Evolutionary conservation across 2,888 invertebrate species (phyloP).

Genomic region (Copidosoma aretas): DNA sequence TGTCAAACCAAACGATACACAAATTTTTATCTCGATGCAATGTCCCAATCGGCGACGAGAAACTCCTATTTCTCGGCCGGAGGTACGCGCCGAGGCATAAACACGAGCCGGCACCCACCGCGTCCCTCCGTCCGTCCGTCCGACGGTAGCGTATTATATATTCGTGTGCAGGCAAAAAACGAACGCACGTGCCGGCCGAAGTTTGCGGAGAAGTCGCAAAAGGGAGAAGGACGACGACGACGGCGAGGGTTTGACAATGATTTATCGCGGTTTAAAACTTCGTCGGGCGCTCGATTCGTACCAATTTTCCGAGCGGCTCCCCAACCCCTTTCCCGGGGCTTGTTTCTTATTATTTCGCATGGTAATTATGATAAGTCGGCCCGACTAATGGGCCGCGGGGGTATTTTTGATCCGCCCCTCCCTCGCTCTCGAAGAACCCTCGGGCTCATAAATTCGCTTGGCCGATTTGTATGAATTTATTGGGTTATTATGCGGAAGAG

Average conservation of each 20-base stretch:
- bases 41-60: too few species aligned
- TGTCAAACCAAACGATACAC: too few species aligned
- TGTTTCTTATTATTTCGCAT: constrained; percentile 38
- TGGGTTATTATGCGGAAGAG: not conserved
- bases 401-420: constrained; percentile 12
- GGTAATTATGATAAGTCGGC: constrained; percentile 36
- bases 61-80: too few species aligned
- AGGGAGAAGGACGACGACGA: constrained; percentile 24
- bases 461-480: constrained; percentile 26
- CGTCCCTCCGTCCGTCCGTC: not conserved
- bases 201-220: not conserved
- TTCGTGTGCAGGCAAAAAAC: not conserved
- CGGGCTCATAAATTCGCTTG: constrained; percentile 15
- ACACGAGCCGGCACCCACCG: too few species aligned
- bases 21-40: too few species aligned
- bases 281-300: constrained; percentile 41
- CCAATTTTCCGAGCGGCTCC: constrained; percentile 33
- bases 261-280: constrained; percentile 50
- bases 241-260: constrained; percentile 45
- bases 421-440: not conserved
- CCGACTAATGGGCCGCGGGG: constrained; percentile 26
- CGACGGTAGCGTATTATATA: not conserved
- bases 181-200: constrained; percentile 5
- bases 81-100: too few species aligned
- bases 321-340: constrained; percentile 2